A percentile compares a stretch with the other conserved stretches of the same genome.
These are phyloP conservation scores for Hoplostethus atlanticus DNA, from an alignment of 2,797 vertebrate species.

Conservation along the genomic window DNA sequence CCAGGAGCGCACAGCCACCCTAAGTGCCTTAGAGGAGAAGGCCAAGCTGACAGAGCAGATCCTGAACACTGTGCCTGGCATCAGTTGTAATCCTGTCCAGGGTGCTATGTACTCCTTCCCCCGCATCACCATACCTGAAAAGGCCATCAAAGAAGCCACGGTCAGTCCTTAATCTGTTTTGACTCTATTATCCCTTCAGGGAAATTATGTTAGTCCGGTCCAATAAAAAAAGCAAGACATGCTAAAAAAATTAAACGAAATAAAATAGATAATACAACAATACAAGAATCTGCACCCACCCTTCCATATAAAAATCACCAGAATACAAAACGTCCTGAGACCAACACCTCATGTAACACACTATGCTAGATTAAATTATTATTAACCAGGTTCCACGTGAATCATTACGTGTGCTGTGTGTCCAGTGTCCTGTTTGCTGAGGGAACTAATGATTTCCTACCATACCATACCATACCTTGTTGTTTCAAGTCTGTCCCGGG, in stretches of 20 bases:
- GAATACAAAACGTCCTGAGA: no score
- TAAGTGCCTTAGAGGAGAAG: slow-evolving; percentile 88
- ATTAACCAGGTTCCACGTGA: slow-evolving; percentile 14
- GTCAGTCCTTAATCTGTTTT: slow-evolving; percentile 68
- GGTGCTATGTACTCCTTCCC: slow-evolving; percentile 95
- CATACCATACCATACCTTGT: no score
- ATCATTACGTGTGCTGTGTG: background rate
- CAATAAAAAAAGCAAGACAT: background rate
- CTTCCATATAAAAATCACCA: background rate
- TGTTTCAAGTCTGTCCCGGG: slow-evolving; percentile 44
- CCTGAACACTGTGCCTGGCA: slow-evolving; percentile 88
- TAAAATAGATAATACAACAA: background rate
- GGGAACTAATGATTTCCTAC: slow-evolving; percentile 74
- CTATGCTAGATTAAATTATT: slow-evolving; percentile 9
- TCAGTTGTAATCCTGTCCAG: slow-evolving; percentile 93
- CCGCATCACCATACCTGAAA: slow-evolving; percentile 85
- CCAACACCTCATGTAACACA: background rate
- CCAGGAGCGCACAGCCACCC: slow-evolving; percentile 88
- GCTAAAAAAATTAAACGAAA: background rate
- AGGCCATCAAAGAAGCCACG: slow-evolving; percentile 86
- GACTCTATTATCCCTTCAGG: slow-evolving; percentile 8
- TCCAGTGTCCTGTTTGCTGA: slow-evolving; percentile 32
- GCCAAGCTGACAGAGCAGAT: slow-evolving; percentile 89
- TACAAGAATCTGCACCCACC: slow-evolving; percentile 6
- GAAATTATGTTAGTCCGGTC: slow-evolving; percentile 2